These are phyloP conservation scores for Forbesichthys papilliferus DNA, from an alignment of 2,113 vertebrate genomes.

Conservation along the genomic window DNA sequence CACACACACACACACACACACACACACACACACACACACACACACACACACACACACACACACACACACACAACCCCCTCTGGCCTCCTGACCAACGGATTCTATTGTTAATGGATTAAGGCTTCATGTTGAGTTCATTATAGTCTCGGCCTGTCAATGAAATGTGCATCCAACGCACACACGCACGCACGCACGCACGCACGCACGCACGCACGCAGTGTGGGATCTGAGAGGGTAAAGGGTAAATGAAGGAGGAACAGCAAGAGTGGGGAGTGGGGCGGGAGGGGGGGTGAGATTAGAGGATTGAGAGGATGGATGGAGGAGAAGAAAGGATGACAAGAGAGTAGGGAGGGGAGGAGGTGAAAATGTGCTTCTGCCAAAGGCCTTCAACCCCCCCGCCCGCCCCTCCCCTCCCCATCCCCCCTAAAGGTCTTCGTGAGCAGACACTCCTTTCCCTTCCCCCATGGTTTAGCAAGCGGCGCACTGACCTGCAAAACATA, in stretches of 20 bases:
- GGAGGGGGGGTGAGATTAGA: slow-evolving; percentile 52
- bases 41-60: background rate
- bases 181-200: slow-evolving; percentile 16
- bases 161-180: slow-evolving; percentile 69
- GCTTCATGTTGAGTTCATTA: slow-evolving; percentile 78
- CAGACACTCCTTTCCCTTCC: slow-evolving; percentile 35
- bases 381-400: slow-evolving; percentile 36
- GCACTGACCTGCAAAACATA: slow-evolving; percentile 73
- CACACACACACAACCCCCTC: slow-evolving; percentile 16
- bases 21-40: slow-evolving; percentile 4
- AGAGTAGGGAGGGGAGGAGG: slow-evolving; percentile 7
- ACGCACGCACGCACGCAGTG: slow-evolving; percentile 39
- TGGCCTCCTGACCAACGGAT: slow-evolving; percentile 68
- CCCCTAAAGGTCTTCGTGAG: slow-evolving; percentile 71
- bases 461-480: slow-evolving; percentile 62
- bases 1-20: background rate
- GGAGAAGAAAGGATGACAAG: slow-evolving; percentile 19
- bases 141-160: slow-evolving; percentile 74
- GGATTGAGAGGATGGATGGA: slow-evolving; percentile 55
- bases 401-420: slow-evolving; percentile 24
- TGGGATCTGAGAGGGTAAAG: slow-evolving; percentile 47
- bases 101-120: slow-evolving; percentile 76
- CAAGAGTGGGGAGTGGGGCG: slow-evolving; percentile 21
- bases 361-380: slow-evolving; percentile 1
- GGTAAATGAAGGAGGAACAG: slow-evolving; percentile 70